Percentiles rank a stretch among this genome's conserved stretches.
These are phyloP conservation scores for Bradypodion pumilum DNA, from an alignment of 2,797 vertebrate genomes.

Conservation along the genomic window DNA sequence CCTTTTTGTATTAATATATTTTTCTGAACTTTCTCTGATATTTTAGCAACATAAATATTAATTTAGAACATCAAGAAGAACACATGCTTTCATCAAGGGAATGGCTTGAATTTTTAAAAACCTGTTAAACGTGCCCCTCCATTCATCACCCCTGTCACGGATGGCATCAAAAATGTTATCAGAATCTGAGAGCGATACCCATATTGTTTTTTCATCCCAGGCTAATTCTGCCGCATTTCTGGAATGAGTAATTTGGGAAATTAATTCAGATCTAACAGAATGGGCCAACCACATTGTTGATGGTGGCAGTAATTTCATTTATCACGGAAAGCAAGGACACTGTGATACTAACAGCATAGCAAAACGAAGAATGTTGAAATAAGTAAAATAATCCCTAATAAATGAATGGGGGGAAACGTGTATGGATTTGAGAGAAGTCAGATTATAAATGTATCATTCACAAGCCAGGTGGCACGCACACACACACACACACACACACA, in stretches of 20 bases:
- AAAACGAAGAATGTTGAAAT: no score
- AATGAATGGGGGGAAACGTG: no score
- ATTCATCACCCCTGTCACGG: no score
- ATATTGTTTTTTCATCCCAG: neutral
- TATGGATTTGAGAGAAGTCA: no score
- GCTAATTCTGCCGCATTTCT: constrained; percentile 49
- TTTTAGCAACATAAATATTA: constrained; percentile 79
- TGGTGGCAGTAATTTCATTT: constrained; percentile 41
- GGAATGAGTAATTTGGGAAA: constrained; percentile 36
- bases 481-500: no score
- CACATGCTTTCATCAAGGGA: constrained; percentile 47
- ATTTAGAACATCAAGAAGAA: constrained; percentile 73
- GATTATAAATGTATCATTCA: neutral
- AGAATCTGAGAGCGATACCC: constrained; percentile 14
- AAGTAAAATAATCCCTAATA: no score
- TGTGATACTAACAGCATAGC: neutral
- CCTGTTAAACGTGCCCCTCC: neutral
- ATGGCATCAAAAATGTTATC: constrained; percentile 42
- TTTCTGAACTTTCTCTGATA: constrained; percentile 71
- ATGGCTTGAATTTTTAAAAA: constrained; percentile 33
- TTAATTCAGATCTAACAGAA: constrained; percentile 42
- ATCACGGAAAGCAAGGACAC: constrained; percentile 45
- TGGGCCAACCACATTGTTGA: constrained; percentile 31
- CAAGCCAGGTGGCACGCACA: neutral
- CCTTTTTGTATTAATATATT: constrained; percentile 76